phyloP scores from a whole-genome alignment of 2,113 vertebrate genomes.

The Sphaerodactylus townsendi region DNA sequence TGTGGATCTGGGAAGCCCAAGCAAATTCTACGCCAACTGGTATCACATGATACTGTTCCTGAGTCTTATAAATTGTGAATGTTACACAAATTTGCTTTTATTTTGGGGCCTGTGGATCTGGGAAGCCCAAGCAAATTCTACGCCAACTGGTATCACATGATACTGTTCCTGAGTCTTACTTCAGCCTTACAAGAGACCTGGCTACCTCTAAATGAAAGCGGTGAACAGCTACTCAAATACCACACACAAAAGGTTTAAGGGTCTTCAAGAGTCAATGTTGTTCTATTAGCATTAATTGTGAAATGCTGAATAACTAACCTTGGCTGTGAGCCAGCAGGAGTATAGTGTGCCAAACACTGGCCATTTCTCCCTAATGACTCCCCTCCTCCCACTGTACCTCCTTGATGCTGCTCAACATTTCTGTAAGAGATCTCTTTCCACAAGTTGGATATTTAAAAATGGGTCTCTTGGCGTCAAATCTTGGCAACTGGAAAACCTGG shows the following conservation, averaged over 20 bases:
- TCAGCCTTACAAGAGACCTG: not conserved
- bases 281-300: not conserved
- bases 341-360: rapidly evolving
- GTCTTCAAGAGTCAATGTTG: not conserved
- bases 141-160: not conserved
- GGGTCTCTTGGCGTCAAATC: not conserved
- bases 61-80: too few relatives aligned
- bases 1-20: not conserved
- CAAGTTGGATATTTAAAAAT: constrained; percentile 21
- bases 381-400: not conserved
- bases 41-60: not conserved
- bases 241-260: not conserved
- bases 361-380: not conserved
- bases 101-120: too few relatives aligned
- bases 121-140: not conserved
- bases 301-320: constrained; percentile 15
- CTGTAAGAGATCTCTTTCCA: constrained; percentile 13
- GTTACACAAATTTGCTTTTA: too few relatives aligned
- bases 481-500: constrained; percentile 2
- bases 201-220: not conserved
- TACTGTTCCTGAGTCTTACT: not conserved
- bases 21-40: not conserved
- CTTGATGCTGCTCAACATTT: constrained; percentile 25
- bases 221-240: not conserved
- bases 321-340: not conserved